phyloP scores from a whole-genome alignment of 92 coral and sea anemone species.

The Scolanthus callimorphus region DNA sequence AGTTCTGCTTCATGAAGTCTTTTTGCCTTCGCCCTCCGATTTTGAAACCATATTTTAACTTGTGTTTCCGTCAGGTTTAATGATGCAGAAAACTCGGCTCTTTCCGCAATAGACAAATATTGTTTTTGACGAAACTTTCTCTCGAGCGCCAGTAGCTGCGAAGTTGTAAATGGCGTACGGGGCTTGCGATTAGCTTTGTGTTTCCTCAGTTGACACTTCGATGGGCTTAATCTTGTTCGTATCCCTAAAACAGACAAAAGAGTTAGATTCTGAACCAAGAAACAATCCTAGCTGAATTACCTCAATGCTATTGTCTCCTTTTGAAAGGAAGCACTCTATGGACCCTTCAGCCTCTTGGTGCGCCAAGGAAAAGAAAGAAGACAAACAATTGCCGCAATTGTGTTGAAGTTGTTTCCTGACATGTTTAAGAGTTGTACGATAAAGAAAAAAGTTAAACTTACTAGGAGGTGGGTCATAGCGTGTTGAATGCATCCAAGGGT shows the following conservation, averaged over 20 bases:
- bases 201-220: slow-evolving; percentile 96
- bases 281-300: background rate
- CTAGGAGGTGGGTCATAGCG: slow-evolving; percentile 95
- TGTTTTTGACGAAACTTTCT: slow-evolving; percentile 99
- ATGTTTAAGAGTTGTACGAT: slow-evolving; percentile 1
- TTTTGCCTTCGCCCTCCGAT: slow-evolving; percentile 98
- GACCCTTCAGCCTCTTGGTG: slow-evolving; percentile 11
- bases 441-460: slow-evolving; percentile 50
- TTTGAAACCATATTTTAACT: slow-evolving; percentile 99
- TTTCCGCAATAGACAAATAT: slow-evolving; percentile 97
- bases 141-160: slow-evolving; percentile 95
- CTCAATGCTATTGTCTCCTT: slow-evolving; percentile 15
- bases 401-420: slow-evolving; percentile 12
- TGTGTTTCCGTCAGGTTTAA: slow-evolving; percentile 97
- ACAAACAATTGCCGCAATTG: slow-evolving; percentile 29
- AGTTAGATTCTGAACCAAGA: slow-evolving; percentile 9
- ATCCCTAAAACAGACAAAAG: slow-evolving; percentile 49
- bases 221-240: slow-evolving; percentile 87
- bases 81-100: slow-evolving; percentile 99
- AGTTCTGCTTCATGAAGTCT: slow-evolving; percentile 99
- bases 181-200: slow-evolving; percentile 99
- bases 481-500: slow-evolving; percentile 89
- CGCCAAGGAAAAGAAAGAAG: slow-evolving; percentile 1
- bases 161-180: slow-evolving; percentile 96
- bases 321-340: slow-evolving; percentile 32